Conservation (phyloP, 2,113 vertebrate genomes). For the Anoplopoma fimbria region DNA sequence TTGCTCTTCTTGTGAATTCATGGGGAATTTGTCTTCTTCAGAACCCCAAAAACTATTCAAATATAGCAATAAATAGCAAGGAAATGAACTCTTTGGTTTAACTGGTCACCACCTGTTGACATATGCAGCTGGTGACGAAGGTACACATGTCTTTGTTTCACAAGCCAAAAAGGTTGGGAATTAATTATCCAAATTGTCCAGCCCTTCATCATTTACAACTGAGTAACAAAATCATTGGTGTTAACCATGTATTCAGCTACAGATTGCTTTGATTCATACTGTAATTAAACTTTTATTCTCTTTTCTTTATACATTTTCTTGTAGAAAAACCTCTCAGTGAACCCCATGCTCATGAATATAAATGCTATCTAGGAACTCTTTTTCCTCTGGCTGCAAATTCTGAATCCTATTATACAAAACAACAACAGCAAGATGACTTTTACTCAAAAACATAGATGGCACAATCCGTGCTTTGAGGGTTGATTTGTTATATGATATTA, state of each 20-base stretch:
- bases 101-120: not conserved
- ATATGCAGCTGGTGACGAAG: not conserved
- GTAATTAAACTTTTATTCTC: slow-evolving; percentile 1
- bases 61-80: not conserved
- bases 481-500: not conserved
- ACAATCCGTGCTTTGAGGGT: not conserved
- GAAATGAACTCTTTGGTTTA: not conserved
- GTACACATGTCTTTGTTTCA: not conserved
- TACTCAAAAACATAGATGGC: not conserved
- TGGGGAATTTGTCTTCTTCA: not conserved
- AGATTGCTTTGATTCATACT: not conserved
- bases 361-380: slow-evolving; percentile 6
- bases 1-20: not conserved
- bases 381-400: not conserved
- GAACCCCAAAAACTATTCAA: not conserved
- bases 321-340: slow-evolving; percentile 3
- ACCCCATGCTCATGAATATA: not conserved
- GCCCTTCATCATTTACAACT: not conserved
- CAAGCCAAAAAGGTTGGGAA: not conserved
- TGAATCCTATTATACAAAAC: not conserved
- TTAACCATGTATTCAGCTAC: not conserved
- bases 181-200: not conserved
- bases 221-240: not conserved
- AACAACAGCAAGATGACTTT: not conserved
- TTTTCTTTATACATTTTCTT: not conserved